Percentiles rank a stretch among this genome's conserved stretches.
Conservation (phyloP, 1,140 invertebrate species). For the Rhagoletis zephyria region DNA sequence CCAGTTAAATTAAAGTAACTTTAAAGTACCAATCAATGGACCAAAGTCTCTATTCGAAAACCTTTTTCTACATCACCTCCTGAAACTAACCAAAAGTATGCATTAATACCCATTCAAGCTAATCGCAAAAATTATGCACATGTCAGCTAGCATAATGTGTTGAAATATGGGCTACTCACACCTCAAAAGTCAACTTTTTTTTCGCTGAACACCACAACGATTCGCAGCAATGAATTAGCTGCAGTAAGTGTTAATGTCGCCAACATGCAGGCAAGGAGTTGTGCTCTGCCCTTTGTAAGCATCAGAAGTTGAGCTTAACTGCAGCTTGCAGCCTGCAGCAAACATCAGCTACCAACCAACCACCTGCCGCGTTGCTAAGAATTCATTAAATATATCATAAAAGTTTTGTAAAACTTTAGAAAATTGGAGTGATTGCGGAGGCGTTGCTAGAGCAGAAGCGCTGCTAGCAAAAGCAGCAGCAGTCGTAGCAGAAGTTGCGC, state of each 20-base stretch:
- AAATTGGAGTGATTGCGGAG: not conserved
- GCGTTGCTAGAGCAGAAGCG: not conserved
- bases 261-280: slow-evolving; percentile 11
- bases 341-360: not conserved
- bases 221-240: slow-evolving; percentile 4
- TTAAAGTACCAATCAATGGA: too few species aligned
- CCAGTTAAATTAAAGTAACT: too few species aligned
- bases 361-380: slow-evolving; percentile 17
- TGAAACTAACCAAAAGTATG: not conserved
- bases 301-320: not conserved
- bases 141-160: slow-evolving; percentile 22
- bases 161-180: not conserved
- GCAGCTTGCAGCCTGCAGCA: not conserved
- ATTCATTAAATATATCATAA: slow-evolving; percentile 49
- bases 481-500: not conserved
- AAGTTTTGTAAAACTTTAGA: slow-evolving; percentile 27
- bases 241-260: slow-evolving; percentile 13
- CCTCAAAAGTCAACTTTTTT: not conserved
- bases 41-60: too few species aligned
- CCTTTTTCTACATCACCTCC: too few species aligned
- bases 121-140: slow-evolving; percentile 16
- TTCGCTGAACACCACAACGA: not conserved
- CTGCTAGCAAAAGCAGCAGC: not conserved
- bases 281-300: not conserved
- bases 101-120: not conserved